Percentiles rank a stretch among this genome's conserved stretches.
phyloP scores from a whole-genome alignment of 1,140 invertebrate species.

The Drosophila setifemur region DNA sequence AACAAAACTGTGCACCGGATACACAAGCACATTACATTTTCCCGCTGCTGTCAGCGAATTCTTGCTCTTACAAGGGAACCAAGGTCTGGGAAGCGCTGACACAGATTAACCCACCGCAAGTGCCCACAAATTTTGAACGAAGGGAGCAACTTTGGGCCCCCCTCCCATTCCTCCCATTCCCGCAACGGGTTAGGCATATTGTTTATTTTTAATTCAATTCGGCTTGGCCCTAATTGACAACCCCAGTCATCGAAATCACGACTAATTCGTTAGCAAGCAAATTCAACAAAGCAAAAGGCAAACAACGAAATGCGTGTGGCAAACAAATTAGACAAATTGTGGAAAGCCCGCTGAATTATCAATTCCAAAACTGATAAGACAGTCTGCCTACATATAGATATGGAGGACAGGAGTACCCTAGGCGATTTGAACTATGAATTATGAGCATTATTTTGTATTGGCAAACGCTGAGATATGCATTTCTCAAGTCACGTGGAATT shows the following conservation, averaged over 20 bases:
- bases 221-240: slow-evolving; percentile 50
- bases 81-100: slow-evolving; percentile 36
- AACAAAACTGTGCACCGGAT: slow-evolving; percentile 43
- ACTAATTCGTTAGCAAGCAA: slow-evolving; percentile 75
- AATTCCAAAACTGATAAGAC: slow-evolving; percentile 39
- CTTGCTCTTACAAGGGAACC: slow-evolving; percentile 34
- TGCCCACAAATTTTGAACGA: neutral
- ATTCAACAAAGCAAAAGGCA: slow-evolving; percentile 55
- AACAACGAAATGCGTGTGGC: slow-evolving; percentile 55
- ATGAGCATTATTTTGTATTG: neutral
- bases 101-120: slow-evolving; percentile 39
- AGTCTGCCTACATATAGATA: neutral
- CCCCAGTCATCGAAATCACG: slow-evolving; percentile 55
- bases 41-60: slow-evolving; percentile 41
- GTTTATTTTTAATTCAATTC: slow-evolving; percentile 69
- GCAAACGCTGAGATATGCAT: too few relatives aligned
- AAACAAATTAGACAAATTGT: slow-evolving; percentile 60
- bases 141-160: neutral
- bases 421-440: neutral
- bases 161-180: neutral
- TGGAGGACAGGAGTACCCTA: slow-evolving; percentile 3
- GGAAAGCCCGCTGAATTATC: slow-evolving; percentile 19
- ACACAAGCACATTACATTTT: slow-evolving; percentile 27
- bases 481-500: too few relatives aligned
- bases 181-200: slow-evolving; percentile 35